Percentiles rank a stretch among this genome's conserved stretches.
Evolutionary conservation across 92 coral and sea anemone genomes (phyloP).

Genomic region (Bergia puertoricense): DNA sequence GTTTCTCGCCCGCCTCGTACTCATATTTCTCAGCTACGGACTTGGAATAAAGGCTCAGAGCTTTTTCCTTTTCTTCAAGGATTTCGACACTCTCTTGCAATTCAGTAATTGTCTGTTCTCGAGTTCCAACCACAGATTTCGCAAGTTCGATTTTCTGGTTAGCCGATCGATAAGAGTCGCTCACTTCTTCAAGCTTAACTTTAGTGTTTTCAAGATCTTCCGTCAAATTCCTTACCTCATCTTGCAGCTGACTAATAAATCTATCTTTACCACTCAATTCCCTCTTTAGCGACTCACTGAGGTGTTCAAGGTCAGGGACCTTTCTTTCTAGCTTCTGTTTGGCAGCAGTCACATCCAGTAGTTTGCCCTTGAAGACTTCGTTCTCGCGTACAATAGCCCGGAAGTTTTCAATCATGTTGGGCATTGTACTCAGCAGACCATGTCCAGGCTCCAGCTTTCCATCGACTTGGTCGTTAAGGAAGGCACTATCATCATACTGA

Average conservation of each 20-base stretch:
- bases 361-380: conserved; percentile 60
- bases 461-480: conserved; percentile 54
- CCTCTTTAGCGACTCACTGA: conserved; percentile 65
- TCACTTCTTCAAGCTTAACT: conserved; percentile 48
- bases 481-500: conserved; percentile 44
- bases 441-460: conserved; percentile 49
- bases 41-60: conserved; percentile 74
- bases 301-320: conserved; percentile 53
- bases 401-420: conserved; percentile 83
- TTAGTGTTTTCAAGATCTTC: conserved; percentile 54
- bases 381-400: conserved; percentile 82
- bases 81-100: conserved; percentile 71
- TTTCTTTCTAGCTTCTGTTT: conserved; percentile 74
- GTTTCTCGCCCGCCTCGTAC: conserved; percentile 61
- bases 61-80: conserved; percentile 78
- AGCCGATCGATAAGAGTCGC: conserved; percentile 51
- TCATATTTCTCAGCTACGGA: conserved; percentile 78
- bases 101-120: conserved; percentile 66
- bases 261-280: conserved; percentile 62
- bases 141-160: conserved; percentile 59
- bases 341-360: conserved; percentile 45
- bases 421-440: conserved; percentile 80
- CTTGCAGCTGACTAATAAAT: conserved; percentile 49
- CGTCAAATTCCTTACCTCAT: conserved; percentile 53
- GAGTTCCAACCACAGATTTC: conserved; percentile 55